Evolutionary conservation across 2,888 invertebrate species (phyloP).

Genomic region (Erpobdella octoculata): DNA sequence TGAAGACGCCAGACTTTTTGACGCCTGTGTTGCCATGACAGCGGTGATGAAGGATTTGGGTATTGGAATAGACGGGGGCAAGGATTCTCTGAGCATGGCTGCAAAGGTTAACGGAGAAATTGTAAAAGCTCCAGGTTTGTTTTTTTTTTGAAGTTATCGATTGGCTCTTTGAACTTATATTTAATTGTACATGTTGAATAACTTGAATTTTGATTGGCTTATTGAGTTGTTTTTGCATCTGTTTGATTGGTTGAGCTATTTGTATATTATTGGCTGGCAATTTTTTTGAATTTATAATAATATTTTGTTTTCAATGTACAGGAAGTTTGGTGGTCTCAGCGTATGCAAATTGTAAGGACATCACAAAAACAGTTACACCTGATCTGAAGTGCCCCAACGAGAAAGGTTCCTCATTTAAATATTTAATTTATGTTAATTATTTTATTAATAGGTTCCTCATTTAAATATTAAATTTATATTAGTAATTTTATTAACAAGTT

Average conservation of each 20-base stretch:
- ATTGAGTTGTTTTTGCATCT: too few relatives aligned
- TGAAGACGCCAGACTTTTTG: slow-evolving; percentile 78
- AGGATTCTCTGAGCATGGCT: slow-evolving; percentile 95
- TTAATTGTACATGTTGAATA: too few relatives aligned
- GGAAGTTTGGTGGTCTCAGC: slow-evolving; percentile 90
- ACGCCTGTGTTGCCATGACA: slow-evolving; percentile 82
- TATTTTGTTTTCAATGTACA: slow-evolving; percentile 45
- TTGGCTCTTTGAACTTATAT: too few relatives aligned
- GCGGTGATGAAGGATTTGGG: slow-evolving; percentile 71
- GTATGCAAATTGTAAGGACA: slow-evolving; percentile 88
- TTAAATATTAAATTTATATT: background rate
- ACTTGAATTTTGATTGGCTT: too few relatives aligned
- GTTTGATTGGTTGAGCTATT: background rate
- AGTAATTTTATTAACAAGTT: background rate
- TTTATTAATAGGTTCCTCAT: background rate
- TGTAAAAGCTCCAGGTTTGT: slow-evolving; percentile 60
- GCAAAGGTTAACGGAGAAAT: slow-evolving; percentile 68
- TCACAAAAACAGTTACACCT: slow-evolving; percentile 76
- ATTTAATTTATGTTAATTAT: background rate
- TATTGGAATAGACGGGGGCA: slow-evolving; percentile 89
- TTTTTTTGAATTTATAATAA: background rate
- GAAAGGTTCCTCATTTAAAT: slow-evolving; percentile 4
- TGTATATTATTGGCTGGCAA: background rate
- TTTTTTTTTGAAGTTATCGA: too few relatives aligned
- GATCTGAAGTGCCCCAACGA: slow-evolving; percentile 63